phyloP scores from a whole-genome alignment of 2,113 vertebrate species.

The Struthidea cinerea region DNA sequence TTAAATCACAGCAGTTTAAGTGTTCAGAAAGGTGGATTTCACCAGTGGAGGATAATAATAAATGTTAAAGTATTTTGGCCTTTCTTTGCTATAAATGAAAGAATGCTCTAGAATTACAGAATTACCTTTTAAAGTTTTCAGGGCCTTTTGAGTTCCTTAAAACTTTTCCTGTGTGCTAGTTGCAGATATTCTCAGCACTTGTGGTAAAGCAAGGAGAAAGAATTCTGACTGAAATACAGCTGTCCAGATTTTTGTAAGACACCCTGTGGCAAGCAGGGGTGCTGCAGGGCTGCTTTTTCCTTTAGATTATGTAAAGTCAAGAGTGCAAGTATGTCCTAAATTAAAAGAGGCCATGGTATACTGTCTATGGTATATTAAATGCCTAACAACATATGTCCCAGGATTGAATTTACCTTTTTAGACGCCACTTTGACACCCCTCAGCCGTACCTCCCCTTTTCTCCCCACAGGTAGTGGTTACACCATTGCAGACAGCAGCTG shows the following conservation, averaged over 20 bases:
- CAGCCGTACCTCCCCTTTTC: background rate
- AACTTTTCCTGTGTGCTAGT: background rate
- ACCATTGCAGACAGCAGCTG: slow-evolving; percentile 71
- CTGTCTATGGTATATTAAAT: background rate
- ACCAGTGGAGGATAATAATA: background rate
- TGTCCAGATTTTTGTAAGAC: background rate
- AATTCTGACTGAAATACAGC: background rate
- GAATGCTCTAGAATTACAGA: background rate
- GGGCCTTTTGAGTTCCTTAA: background rate
- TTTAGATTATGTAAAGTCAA: background rate
- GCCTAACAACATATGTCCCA: background rate
- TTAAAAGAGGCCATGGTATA: background rate
- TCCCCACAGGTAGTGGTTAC: slow-evolving; percentile 68
- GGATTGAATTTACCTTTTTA: background rate
- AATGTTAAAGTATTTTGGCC: background rate
- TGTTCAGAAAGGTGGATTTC: background rate
- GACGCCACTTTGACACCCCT: background rate
- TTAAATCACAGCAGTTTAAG: background rate
- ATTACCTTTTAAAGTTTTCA: background rate
- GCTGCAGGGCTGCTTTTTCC: background rate
- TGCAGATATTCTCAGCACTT: background rate
- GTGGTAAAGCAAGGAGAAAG: background rate
- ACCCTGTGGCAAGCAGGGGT: background rate
- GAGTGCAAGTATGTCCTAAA: background rate
- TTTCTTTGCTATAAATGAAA: background rate